phyloP scores from a whole-genome alignment of 2,888 invertebrate species.

The Nasonovia ribisnigri region DNA sequence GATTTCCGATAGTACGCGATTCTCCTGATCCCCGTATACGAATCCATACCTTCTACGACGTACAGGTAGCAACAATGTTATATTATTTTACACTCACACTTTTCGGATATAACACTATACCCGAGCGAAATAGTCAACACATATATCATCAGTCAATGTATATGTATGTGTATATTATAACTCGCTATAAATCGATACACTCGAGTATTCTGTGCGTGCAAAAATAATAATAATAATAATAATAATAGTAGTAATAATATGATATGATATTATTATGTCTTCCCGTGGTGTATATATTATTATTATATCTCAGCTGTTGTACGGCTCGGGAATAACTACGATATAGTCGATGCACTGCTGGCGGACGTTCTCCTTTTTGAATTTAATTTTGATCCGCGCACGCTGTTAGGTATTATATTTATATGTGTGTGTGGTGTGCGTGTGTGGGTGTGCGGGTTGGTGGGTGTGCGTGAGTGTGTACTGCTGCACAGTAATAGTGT shows the following conservation, averaged over 20 bases:
- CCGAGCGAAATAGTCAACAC: neutral
- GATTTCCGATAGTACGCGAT: neutral
- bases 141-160: neutral
- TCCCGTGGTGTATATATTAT: neutral
- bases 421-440: neutral
- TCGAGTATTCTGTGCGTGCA: neutral
- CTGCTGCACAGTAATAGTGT: neutral
- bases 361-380: neutral
- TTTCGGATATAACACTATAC: neutral
- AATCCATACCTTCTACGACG: neutral
- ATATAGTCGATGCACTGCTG: neutral
- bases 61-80: neutral
- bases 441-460: too few species aligned
- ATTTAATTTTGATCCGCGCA: neutral
- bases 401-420: neutral
- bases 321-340: neutral
- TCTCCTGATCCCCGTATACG: neutral
- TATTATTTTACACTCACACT: neutral
- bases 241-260: too few species aligned
- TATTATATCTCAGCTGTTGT: neutral
- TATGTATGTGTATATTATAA: neutral
- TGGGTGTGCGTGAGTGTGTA: too few species aligned
- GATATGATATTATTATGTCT: neutral
- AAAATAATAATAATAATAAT: neutral
- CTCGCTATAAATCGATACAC: neutral